phyloP scores from a whole-genome alignment of 2,113 vertebrate genomes.

The Ochotona princeps region DNA sequence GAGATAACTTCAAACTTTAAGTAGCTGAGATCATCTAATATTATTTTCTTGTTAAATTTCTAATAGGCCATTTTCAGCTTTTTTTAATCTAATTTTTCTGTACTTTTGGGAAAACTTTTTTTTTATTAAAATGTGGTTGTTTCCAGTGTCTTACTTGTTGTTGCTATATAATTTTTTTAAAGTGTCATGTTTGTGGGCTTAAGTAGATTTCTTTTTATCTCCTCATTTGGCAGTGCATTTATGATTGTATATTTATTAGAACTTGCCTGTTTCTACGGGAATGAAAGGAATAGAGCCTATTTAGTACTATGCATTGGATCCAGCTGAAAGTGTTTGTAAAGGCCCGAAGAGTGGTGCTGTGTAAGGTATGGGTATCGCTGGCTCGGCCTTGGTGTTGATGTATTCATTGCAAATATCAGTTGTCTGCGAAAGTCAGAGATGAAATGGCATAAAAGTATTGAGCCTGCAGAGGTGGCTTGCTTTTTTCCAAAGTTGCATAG shows the following conservation, averaged over 20 bases:
- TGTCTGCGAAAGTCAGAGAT: conserved; percentile 33
- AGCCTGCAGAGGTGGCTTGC: neutral
- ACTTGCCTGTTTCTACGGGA: conserved; percentile 43
- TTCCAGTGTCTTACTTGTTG: neutral
- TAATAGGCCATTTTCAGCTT: conserved; percentile 20
- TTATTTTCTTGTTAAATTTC: conserved; percentile 59
- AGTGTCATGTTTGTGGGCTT: neutral
- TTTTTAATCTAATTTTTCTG: neutral
- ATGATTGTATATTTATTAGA: conserved; percentile 15
- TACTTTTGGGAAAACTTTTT: neutral
- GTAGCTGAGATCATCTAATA: conserved; percentile 26
- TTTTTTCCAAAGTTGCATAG: conserved; percentile 8
- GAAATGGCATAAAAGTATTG: neutral
- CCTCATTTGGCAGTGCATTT: neutral
- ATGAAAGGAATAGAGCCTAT: conserved; percentile 18
- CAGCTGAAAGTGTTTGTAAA: conserved; percentile 34
- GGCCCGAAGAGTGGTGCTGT: neutral
- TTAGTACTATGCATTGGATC: conserved; percentile 49
- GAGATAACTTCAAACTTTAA: conserved; percentile 28
- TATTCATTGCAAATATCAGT: conserved; percentile 52
- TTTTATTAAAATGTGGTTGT: neutral
- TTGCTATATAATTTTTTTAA: neutral
- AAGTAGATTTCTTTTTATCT: neutral
- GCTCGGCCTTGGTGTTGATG: neutral
- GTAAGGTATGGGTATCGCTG: neutral